Percentiles rank a stretch among this genome's conserved stretches.
These are phyloP conservation scores for Taenaris catops DNA, from an alignment of 2,888 invertebrate genomes.

Conservation along the genomic window DNA sequence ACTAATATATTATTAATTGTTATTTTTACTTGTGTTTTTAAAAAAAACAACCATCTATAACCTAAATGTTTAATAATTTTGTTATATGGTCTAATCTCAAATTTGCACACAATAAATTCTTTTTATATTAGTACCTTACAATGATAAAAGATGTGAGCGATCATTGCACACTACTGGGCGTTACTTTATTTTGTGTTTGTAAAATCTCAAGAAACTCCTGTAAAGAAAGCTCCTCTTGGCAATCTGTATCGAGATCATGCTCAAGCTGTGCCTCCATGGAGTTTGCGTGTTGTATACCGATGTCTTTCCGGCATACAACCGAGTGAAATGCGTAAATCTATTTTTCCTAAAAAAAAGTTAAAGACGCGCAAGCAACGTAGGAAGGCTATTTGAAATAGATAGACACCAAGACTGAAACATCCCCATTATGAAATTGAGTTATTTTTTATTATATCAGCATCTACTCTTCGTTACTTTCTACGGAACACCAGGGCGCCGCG, in stretches of 20 bases:
- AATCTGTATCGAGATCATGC: slow-evolving; percentile 73
- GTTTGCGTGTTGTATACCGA: too few species aligned
- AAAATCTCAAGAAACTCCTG: slow-evolving; percentile 72
- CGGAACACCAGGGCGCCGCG: too few species aligned
- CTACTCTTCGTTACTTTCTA: too few species aligned
- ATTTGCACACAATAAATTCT: slow-evolving; percentile 67
- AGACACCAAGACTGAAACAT: too few species aligned
- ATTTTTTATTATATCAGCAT: too few species aligned
- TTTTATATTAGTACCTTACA: slow-evolving; percentile 36
- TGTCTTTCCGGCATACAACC: too few species aligned
- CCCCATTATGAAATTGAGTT: too few species aligned
- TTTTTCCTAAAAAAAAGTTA: too few species aligned
- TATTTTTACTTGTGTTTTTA: slow-evolving; percentile 5
- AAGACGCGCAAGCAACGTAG: too few species aligned
- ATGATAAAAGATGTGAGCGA: slow-evolving; percentile 33
- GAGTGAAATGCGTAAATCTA: too few species aligned
- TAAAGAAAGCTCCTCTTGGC: slow-evolving; percentile 71
- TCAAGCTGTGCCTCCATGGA: slow-evolving; percentile 71
- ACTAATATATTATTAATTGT: background rate
- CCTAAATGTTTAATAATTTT: slow-evolving; percentile 28
- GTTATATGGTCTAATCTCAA: slow-evolving; percentile 57
- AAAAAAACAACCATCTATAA: slow-evolving; percentile 12
- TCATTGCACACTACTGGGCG: slow-evolving; percentile 56
- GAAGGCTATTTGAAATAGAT: too few species aligned
- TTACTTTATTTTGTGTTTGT: slow-evolving; percentile 67